phyloP scores from a whole-genome alignment of 2,888 invertebrate genomes.

The Pteria penguin region DNA sequence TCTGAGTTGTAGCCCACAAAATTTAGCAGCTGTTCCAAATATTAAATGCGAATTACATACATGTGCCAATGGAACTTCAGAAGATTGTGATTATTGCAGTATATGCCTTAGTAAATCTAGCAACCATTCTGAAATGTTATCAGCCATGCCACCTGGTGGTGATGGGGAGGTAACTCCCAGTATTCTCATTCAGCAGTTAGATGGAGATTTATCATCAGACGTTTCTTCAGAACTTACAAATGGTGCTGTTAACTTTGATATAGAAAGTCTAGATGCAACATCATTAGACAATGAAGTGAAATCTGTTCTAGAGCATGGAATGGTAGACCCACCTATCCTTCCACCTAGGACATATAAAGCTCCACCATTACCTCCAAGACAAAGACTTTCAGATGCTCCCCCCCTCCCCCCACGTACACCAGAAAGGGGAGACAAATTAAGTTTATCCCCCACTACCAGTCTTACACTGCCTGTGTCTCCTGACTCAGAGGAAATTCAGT shows the following conservation, averaged over 20 bases:
- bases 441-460: conserved; percentile 30
- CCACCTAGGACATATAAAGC: conserved; percentile 74
- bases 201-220: neutral
- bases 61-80: conserved; percentile 42
- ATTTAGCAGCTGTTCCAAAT: conserved; percentile 56
- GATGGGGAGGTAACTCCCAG: conserved; percentile 51
- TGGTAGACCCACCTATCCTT: conserved; percentile 62
- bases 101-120: neutral
- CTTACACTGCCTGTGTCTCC: neutral
- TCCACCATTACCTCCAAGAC: conserved; percentile 71
- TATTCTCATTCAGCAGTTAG: neutral
- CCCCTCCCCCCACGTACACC: conserved; percentile 69
- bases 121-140: conserved; percentile 40
- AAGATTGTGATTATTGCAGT: conserved; percentile 35
- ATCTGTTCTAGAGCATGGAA: conserved; percentile 8
- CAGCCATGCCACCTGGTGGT: conserved; percentile 63
- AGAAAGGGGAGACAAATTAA: conserved; percentile 54
- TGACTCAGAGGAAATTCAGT: neutral
- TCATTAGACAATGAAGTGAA: conserved; percentile 25
- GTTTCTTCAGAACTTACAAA: neutral
- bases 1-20: conserved; percentile 47
- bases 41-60: conserved; percentile 57
- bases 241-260: neutral
- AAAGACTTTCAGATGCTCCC: conserved; percentile 62
- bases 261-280: neutral